These are phyloP conservation scores for Acromyrmex echinatior DNA, from an alignment of 1,140 invertebrate genomes.

Conservation along the genomic window DNA sequence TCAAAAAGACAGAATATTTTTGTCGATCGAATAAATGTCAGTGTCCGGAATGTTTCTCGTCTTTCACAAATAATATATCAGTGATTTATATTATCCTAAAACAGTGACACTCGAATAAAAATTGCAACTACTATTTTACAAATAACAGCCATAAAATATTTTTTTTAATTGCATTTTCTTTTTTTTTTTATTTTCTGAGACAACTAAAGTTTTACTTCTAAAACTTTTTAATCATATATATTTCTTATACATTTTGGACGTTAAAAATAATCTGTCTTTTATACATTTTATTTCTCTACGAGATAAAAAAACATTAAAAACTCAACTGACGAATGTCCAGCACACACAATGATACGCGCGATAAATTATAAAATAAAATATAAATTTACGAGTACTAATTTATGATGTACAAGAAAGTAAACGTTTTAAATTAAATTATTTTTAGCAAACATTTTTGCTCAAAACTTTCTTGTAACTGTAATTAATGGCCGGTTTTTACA, in stretches of 20 bases:
- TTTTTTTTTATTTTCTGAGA: neutral
- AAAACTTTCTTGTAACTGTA: neutral
- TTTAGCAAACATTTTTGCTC: neutral
- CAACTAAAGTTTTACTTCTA: neutral
- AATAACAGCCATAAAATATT: neutral
- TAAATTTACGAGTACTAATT: neutral
- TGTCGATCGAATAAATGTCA: constrained; percentile 31
- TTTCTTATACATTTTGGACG: neutral
- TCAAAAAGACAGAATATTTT: constrained; percentile 24
- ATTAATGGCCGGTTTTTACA: neutral
- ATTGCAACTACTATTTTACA: neutral
- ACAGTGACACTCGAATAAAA: neutral
- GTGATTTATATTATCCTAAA: constrained; percentile 20
- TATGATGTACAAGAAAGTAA: neutral
- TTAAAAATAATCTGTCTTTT: constrained; percentile 2
- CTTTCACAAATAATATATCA: constrained; percentile 45
- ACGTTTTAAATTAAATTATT: neutral
- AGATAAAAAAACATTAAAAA: neutral
- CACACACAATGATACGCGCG: neutral
- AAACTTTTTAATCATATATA: neutral
- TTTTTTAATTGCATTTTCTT: neutral
- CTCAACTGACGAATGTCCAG: neutral
- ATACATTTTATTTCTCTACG: neutral
- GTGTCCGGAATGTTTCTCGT: constrained; percentile 19
- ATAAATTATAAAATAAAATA: neutral